phyloP scores from a whole-genome alignment of 92 coral and sea anemone genomes.

The Phenganax marumi region DNA sequence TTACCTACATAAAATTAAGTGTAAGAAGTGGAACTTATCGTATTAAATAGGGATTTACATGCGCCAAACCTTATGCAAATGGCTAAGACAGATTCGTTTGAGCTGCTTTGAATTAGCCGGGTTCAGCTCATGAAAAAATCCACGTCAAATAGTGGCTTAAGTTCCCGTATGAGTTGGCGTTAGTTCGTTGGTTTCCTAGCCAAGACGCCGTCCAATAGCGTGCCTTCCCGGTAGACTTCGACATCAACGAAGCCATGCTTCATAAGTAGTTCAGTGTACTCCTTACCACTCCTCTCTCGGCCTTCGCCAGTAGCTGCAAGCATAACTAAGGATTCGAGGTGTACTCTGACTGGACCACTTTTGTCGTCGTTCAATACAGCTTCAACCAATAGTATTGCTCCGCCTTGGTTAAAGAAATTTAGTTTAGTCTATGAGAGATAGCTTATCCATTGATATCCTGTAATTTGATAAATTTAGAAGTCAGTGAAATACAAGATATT shows the following conservation, averaged over 20 bases:
- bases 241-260: conserved; percentile 46
- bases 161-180: neutral
- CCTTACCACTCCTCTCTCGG: conserved; percentile 50
- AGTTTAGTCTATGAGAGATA: neutral
- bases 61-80: neutral
- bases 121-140: neutral
- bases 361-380: conserved; percentile 38
- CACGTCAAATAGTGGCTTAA: neutral
- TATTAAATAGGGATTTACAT: neutral
- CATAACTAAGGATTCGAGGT: conserved; percentile 42
- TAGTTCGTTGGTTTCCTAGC: conserved; percentile 43
- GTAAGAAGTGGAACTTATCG: no score
- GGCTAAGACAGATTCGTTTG: no score
- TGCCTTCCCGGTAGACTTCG: conserved; percentile 40
- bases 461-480: no score
- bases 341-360: conserved; percentile 38
- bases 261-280: conserved; percentile 34
- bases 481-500: no score
- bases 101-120: neutral
- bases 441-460: no score
- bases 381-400: conserved; percentile 40
- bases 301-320: conserved; percentile 35
- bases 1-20: no score
- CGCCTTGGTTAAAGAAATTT: conserved; percentile 13
- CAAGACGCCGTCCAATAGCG: conserved; percentile 35